Base-by-base conservation (phyloP, 2,797 vertebrate genomes). In the Sylvia borin region DNA sequence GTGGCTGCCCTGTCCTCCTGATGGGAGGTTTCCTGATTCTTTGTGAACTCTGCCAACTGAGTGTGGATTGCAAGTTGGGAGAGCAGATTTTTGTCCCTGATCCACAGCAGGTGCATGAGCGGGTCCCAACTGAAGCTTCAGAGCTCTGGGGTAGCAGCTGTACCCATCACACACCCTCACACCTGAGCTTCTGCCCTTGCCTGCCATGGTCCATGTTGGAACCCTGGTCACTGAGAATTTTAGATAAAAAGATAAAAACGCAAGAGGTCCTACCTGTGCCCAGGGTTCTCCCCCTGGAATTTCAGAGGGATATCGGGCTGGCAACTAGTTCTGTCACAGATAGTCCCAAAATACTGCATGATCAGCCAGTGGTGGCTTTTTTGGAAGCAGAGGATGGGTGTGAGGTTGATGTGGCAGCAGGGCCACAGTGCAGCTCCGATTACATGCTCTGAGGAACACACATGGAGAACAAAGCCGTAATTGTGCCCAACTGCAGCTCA, bases 401-500 rank as follows among this genome's bases (percentile, higher is more conserved):
- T 31, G 61, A 84, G 66, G 66, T 16, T 42, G 92, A 10, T 32
- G 60, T 32, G 45, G 75, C 90, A 66, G 34, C 31, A 3, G 64
- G 55, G 79, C 65, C 45, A 2, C 0, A 1, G 32, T 0, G 4
- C 5, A 0, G 78, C 82, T 85, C 34, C 32, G 7, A 12, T 83
- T 57, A 34, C 45, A 3, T 2, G 1, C 85, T 75, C 80, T 0
- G 1, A 43, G 80, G 55, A 78, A 51, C 16, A 10, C 2, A 2
- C 45, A 0, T 0, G 0, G 71, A 62, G 79, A 83, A 34, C 75
- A 45, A 83, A 93, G 73, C 78, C 0, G 2, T 80, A 60, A 94
- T 90, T 93, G 31, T 8, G 50, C 76, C 73, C 73, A 77, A 88
- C 65, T 74, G 79, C 61, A 77, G 88, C 85, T 85, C 67, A 26